Conservation (phyloP, 2,888 invertebrate species). For the Itoplectis maculator region DNA sequence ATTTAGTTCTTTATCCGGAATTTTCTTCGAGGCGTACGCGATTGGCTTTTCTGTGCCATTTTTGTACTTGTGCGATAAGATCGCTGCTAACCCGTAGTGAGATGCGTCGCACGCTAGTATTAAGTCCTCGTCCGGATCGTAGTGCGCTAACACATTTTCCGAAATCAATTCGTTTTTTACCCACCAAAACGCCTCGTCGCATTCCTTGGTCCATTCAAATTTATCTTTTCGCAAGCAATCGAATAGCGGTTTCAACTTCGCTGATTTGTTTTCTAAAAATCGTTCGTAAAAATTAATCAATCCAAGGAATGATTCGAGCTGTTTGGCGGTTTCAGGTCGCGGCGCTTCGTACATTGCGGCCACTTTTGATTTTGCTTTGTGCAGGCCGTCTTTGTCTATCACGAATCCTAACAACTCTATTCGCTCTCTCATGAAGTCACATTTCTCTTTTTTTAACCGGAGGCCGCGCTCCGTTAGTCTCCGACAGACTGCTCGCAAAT, state of each 20-base stretch:
- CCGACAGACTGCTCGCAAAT: constrained; percentile 28
- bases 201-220: constrained; percentile 54
- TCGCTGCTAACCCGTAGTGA: constrained; percentile 58
- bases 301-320: constrained; percentile 73
- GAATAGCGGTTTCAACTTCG: constrained; percentile 56
- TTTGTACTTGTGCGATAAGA: constrained; percentile 60
- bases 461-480: constrained; percentile 38
- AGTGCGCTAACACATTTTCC: constrained; percentile 57
- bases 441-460: constrained; percentile 68
- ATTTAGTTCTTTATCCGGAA: constrained; percentile 30
- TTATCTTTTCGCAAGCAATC: constrained; percentile 36
- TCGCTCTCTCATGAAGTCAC: constrained; percentile 70
- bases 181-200: constrained; percentile 61
- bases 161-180: constrained; percentile 65
- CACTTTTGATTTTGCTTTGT: constrained; percentile 69
- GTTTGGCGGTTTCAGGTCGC: constrained; percentile 69
- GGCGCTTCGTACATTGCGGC: constrained; percentile 70
- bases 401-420: constrained; percentile 73
- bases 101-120: constrained; percentile 68
- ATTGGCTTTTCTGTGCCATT: constrained; percentile 45
- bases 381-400: constrained; percentile 72
- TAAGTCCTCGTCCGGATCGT: constrained; percentile 54
- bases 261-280: constrained; percentile 6
- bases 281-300: constrained; percentile 19
- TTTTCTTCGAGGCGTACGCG: constrained; percentile 51